Base-by-base conservation (phyloP, 2,888 invertebrate species). In the Scaptomyza parva region DNA sequence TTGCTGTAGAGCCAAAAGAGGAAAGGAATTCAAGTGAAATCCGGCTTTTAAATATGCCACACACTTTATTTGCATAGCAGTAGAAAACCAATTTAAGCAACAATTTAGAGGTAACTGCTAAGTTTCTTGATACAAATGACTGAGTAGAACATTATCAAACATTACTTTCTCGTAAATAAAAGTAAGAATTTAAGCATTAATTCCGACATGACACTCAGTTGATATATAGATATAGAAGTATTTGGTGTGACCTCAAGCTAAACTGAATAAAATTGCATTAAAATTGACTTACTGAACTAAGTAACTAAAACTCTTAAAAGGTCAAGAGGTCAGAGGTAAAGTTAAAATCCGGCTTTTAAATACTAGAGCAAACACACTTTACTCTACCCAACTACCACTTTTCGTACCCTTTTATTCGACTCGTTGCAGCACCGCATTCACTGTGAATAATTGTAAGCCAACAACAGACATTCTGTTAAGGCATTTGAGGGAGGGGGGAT, bases 241-340 rank as follows among this genome's bases (percentile, higher is more conserved):
- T 22, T 5, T 14, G 11, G 50, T 66, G 60, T 65, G 50, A 45
- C 52, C 53, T 45, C 44, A 26, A 64, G 58, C 59, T 59, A 54
- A 76, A 72, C 52, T 55, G 60, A 64, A 58, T 43, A 40, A 76
- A 67, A 70, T 47, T 54, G 66, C 70, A 77, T 62, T 73, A 59
- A 73, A 82, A 79, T 71, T 55, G 61, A 74, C 72, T 70, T 67
- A 54, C 62, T 68, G 11, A 72, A 50, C 59, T 35, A 61, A 28
- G 12, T 51, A 45, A 45, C 6, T 40, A 2, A 22, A 37, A 37
- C 17, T 37, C 37, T n/a, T n/a, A 9, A 37, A 17, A 4, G 37
- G 17, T 37, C 17, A 37, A 37, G 37, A 37, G 37, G 11, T 45
- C 26, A 18, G 17, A 17, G 33, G 20, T 18, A 6, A n/a, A 22